Percentiles rank a stretch among this genome's conserved stretches.
phyloP scores from a whole-genome alignment of 2,113 vertebrate species.

The Castor canadensis region DNA sequence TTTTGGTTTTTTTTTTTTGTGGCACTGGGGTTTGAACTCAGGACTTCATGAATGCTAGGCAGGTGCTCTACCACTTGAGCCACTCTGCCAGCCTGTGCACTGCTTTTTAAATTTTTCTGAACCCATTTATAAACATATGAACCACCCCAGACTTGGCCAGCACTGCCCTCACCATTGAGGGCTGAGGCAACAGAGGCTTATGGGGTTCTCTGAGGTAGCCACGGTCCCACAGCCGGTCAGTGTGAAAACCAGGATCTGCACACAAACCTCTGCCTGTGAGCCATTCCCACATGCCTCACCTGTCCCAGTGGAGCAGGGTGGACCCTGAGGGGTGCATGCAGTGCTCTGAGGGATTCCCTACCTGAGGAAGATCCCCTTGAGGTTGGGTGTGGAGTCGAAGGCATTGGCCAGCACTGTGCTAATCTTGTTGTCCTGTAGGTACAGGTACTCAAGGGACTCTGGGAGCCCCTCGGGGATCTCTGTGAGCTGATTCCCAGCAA shows the following conservation, averaged over 20 bases:
- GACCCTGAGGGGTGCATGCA: not conserved
- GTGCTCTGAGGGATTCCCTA: constrained; percentile 67
- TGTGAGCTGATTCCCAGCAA: constrained; percentile 93
- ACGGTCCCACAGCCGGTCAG: not conserved
- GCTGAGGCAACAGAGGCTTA: not conserved
- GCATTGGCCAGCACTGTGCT: constrained; percentile 87
- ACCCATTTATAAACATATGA: not conserved
- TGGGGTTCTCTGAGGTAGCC: not conserved
- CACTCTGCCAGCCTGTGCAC: too few species aligned
- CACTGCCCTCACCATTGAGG: not conserved
- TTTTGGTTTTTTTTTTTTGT: too few species aligned
- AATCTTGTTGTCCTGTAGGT: constrained; percentile 96
- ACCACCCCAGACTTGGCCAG: not conserved
- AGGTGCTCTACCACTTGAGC: too few species aligned
- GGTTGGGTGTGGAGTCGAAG: constrained; percentile 95
- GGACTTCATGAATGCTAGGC: too few species aligned
- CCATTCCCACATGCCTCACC: not conserved
- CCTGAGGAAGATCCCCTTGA: constrained; percentile 97
- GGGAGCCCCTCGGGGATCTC: constrained; percentile 93
- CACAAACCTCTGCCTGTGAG: not conserved
- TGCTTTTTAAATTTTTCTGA: not conserved
- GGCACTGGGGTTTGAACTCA: too few species aligned
- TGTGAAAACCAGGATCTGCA: not conserved
- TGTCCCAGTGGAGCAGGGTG: not conserved
- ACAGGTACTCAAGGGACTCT: constrained; percentile 93